Base-by-base conservation (phyloP, 2,113 vertebrate genomes). In the Rhinolophus sinicus region DNA sequence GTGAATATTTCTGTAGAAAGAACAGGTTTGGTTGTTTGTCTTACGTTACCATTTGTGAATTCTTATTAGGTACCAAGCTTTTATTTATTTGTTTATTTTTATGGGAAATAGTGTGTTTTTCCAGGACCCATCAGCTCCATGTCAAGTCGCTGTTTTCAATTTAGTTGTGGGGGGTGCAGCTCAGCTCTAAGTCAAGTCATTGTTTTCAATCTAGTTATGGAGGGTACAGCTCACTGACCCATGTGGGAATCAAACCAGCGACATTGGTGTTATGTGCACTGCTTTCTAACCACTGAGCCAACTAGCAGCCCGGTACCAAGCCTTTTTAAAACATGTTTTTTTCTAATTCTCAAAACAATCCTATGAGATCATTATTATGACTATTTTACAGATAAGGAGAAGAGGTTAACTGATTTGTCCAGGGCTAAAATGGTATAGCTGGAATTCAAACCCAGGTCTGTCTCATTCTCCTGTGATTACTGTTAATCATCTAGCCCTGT, bases 1-100 rank as follows among this genome's bases (percentile, higher is more conserved):
- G 76, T 89, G 72, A 81, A 62, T 86, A 38, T 92, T 95, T 84
- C 62, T 97, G 18, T 65, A 82, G 76, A 95, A 93, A 81, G n/a
- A 87, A 90, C 1, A 72, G 58, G 21, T 80, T 85, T 75, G 28
- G 38, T 72, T 84, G 73, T 86, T 75, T 85, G 30, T 78, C 47
- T 58, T 76, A 19, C 24, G 2, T 92, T 89, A 58, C n/a, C 9
- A 72, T 86, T 94, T 85, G 18, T 76, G 80, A 88, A 81, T 96
- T 21, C 38, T 88, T 92, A 70, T n/a, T 64, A 44, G 56, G 9
- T 81, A 18, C 44, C 40, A 93, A 21, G 3, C 8, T 80, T 56
- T 44, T 44, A 1, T 44, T 44, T 44, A n/a, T n/a, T 44, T 5
- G 5, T 44, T 44, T 44, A 1, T 44, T 44, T 44, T 44, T 6